Evolutionary conservation across 2,888 invertebrate genomes (phyloP), one percentile per base, ranked within the genome.

Genomic region (Scotopteryx bipunctaria): DNA sequence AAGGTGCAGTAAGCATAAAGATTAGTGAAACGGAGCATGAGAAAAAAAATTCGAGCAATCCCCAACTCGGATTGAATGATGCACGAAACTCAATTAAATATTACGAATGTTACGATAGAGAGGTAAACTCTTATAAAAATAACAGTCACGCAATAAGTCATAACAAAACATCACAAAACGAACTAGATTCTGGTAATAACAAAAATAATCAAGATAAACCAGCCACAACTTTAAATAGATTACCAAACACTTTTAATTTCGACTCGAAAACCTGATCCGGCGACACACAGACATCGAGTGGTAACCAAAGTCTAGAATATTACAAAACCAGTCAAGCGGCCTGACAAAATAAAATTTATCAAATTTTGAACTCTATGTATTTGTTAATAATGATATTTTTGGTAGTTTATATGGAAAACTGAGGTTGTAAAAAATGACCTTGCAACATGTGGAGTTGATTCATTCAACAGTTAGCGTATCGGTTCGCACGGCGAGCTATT

Each of bases 391-490:
- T 59, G 61, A 55, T 52, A 63, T 59, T 58, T 55, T 42, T 16
- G 37, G 41, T 50, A 38, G 42, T 36, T 49, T n/a, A 9, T 15
- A 27, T 44, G 40, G 52, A 45, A 57, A 55, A 59, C 35, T 53
- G 52, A 51, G 44, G 50, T 54, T 58, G 49, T 62, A 63, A 57
- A 42, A 45, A 63, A 61, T 61, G 73, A 62, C 75, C 70, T 71
- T 71, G 54, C 31, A 53, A 48, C 48, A 48, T 48, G 68, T 58
- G 62, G 63, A 63, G 68, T 64, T 69, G 68, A 67, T 73, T 74
- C 77, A 78, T 75, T 75, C 74, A 73, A 66, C 63, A 64, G 70
- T 65, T 71, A 69, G 66, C 66, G 67, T 76, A 70, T 71, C 63
- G 54, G 64, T 78, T 79, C 71, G 65, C 78, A 76, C 71, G 67